These are phyloP conservation scores for Pseudomyrmex pallidus DNA, from an alignment of 1,140 invertebrate genomes.

Conservation along the genomic window DNA sequence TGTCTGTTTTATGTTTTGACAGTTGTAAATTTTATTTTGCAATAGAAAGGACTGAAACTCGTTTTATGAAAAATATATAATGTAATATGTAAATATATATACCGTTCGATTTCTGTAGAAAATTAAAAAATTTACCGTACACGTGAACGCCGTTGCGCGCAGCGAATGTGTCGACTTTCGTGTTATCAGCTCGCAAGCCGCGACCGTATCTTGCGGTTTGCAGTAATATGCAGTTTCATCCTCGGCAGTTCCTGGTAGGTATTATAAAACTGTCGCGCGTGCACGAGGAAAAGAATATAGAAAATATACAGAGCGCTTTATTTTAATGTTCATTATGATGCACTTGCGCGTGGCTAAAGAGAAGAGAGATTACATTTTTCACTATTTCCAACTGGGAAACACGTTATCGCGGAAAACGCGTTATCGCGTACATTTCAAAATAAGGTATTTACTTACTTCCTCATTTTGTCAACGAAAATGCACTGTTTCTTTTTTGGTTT, in stretches of 20 bases:
- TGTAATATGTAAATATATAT: not conserved
- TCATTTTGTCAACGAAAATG: no score
- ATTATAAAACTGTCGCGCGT: conserved; percentile 23
- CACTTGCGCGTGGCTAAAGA: not conserved
- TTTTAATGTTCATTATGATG: conserved; percentile 9
- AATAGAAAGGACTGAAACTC: not conserved
- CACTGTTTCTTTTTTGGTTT: no score
- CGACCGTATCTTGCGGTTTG: conserved; percentile 64
- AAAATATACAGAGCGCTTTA: conserved; percentile 8
- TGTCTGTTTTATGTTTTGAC: not conserved
- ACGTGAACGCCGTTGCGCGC: not conserved
- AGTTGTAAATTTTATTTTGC: not conserved
- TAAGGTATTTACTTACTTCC: no score
- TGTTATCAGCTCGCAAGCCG: conserved; percentile 22
- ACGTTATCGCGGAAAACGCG: no score
- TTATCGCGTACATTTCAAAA: not conserved
- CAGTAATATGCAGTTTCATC: conserved; percentile 54
- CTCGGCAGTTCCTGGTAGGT: conserved; percentile 16
- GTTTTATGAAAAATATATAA: no score
- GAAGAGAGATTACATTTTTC: not conserved
- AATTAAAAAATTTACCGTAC: not conserved
- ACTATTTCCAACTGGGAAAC: no score
- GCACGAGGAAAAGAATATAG: not conserved
- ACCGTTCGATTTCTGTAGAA: not conserved
- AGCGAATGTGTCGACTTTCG: not conserved